Base-by-base conservation (phyloP, 2,797 vertebrate genomes). In the Poecilia velifera region DNA sequence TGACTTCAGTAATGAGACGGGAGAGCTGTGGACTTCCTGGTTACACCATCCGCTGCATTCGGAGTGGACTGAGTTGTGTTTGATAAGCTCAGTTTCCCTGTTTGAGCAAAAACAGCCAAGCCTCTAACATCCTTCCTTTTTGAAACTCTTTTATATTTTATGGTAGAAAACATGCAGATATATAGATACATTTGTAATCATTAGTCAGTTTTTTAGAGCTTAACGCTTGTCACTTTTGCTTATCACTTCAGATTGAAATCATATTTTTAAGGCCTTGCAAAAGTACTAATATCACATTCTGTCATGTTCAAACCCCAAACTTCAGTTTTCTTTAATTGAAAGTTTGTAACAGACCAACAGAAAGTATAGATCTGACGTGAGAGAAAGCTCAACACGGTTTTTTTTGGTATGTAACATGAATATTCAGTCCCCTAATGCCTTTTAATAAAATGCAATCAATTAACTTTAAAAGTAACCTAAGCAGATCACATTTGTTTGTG, bases 1-100 rank as follows among this genome's bases (percentile, higher is more conserved):
- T 94, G 91, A 81, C 90, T 93, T 93, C 86, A 88, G 91, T 95
- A 95, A 94, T 94, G 92, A 94, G 93, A 92, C 91, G 88, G 80
- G 84, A 90, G 87, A 86, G 92, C 88, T 83, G 82, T 83, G 87
- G 90, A 89, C 95, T 97, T 97, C 97, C 97, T 97, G 95, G 82
- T 90, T 47, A 92, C 93, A 88, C 90, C 93, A 86, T 95, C 94
- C 95, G 91, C 89, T 91, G 92, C 14, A 81, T 91, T 93, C 89
- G 94, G 89, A 95, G 86, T 92, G 94, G 95, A 96, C 91, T 92
- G 53, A 87, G 88, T 87, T 91, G 80, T 96, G 94, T 97, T 97
- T 93, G 90, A 94, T 92, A 94, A 92, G 84, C 84, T 80, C 95
- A 94, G 92, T 89, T 94, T 93, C 87, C 84, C 83, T 87, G 51